Conservation (phyloP, 2,113 vertebrate genomes). For the Myodes glareolus region DNA sequence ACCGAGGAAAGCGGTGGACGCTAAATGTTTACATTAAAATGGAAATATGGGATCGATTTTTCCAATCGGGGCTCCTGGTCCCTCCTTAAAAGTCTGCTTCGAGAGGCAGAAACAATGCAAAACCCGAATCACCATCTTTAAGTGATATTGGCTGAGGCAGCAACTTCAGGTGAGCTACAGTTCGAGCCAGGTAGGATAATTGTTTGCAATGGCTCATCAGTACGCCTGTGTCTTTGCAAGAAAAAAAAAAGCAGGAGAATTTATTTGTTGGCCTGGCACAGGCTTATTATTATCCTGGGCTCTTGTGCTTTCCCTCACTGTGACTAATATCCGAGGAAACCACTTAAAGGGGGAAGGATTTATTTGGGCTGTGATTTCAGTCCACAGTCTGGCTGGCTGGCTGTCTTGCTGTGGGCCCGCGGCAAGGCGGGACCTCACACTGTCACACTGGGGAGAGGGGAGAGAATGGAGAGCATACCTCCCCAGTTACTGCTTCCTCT, state of each 20-base stretch:
- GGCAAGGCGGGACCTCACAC: neutral
- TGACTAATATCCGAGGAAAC: neutral
- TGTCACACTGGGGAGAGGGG: neutral
- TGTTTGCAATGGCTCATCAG: slow-evolving; percentile 40
- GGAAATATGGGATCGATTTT: slow-evolving; percentile 75
- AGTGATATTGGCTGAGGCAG: slow-evolving; percentile 68
- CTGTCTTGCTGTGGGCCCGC: neutral
- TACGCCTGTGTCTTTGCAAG: slow-evolving; percentile 1
- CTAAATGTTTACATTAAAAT: slow-evolving; percentile 77
- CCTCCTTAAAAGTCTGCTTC: slow-evolving; percentile 52
- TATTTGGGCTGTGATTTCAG: neutral
- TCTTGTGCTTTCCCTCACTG: neutral
- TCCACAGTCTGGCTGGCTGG: neutral
- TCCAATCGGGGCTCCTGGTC: slow-evolving; percentile 48
- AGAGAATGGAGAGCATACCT: neutral
- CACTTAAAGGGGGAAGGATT: neutral
- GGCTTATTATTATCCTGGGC: slow-evolving; percentile 7
- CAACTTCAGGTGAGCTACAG: slow-evolving; percentile 47
- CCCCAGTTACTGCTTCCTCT: neutral
- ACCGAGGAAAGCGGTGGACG: neutral
- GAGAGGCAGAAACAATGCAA: slow-evolving; percentile 51
- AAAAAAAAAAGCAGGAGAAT: neutral
- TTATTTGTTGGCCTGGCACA: slow-evolving; percentile 42
- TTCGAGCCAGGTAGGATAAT: slow-evolving; percentile 26
- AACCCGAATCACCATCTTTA: slow-evolving; percentile 28